These are phyloP conservation scores for Hyppa rectilinea DNA, from an alignment of 2,888 invertebrate species.

Conservation along the genomic window DNA sequence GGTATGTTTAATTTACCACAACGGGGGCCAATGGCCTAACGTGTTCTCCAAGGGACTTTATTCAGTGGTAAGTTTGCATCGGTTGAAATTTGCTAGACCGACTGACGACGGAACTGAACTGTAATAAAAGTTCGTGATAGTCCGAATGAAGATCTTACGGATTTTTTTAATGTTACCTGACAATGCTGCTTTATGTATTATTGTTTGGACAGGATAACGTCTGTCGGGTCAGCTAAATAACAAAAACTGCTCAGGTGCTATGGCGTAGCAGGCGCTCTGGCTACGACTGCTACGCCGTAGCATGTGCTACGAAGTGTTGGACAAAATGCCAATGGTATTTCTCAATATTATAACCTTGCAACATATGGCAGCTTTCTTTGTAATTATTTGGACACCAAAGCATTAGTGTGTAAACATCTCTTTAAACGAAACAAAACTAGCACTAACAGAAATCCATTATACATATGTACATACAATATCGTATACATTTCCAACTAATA, in stretches of 20 bases:
- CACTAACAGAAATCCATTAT: neutral
- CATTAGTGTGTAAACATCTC: neutral
- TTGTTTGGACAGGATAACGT: no score
- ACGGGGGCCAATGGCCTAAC: no score
- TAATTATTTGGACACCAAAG: neutral
- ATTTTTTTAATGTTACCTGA: no score
- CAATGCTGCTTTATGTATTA: no score
- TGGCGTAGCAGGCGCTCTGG: conserved; percentile 12
- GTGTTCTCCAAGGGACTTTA: no score
- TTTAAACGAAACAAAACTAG: neutral
- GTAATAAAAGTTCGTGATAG: no score
- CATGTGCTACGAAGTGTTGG: neutral
- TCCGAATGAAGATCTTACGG: no score
- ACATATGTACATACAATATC: no score
- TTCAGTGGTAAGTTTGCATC: no score
- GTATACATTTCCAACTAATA: neutral
- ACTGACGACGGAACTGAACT: no score
- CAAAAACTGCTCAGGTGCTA: neutral
- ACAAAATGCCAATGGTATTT: neutral
- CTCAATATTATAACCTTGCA: neutral
- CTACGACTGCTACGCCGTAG: conserved; percentile 41
- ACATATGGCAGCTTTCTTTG: neutral
- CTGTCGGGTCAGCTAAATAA: no score
- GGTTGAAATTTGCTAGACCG: no score
- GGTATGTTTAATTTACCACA: neutral